A percentile compares a stretch with the other conserved stretches of the same genome.
Evolutionary conservation across 2,888 invertebrate genomes (phyloP).

Genomic region (Ernsta delagoae): DNA sequence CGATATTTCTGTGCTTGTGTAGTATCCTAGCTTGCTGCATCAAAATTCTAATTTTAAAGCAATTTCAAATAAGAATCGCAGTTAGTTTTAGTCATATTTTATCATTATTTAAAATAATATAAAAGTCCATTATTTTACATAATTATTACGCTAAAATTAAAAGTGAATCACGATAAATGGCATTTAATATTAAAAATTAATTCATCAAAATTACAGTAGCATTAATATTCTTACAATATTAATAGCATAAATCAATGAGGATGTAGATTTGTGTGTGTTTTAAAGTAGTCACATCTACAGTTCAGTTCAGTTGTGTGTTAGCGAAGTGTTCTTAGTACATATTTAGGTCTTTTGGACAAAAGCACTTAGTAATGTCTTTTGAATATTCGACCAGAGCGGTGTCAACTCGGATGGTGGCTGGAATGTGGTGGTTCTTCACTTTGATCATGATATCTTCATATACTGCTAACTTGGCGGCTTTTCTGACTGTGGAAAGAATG

Average conservation of each 20-base stretch:
- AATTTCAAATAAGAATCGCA: slow-evolving; percentile 36
- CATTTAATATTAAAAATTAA: no score
- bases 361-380: slow-evolving; percentile 22
- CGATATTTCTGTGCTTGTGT: slow-evolving; percentile 70
- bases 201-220: not conserved
- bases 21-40: slow-evolving; percentile 84
- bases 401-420: slow-evolving; percentile 94
- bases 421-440: slow-evolving; percentile 98
- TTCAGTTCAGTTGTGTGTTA: slow-evolving; percentile 16
- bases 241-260: not conserved
- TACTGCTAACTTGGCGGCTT: slow-evolving; percentile 97
- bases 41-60: slow-evolving; percentile 64
- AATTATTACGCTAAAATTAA: not conserved
- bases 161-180: not conserved
- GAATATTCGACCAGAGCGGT: slow-evolving; percentile 86
- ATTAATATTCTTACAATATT: not conserved
- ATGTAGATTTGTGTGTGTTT: slow-evolving; percentile 24
- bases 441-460: slow-evolving; percentile 98
- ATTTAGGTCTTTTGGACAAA: not conserved
- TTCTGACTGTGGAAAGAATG: slow-evolving; percentile 96
- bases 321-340: not conserved
- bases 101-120: slow-evolving; percentile 10
- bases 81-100: slow-evolving; percentile 27
- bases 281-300: slow-evolving; percentile 6
- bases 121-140: slow-evolving; percentile 1